phyloP scores from a whole-genome alignment of 1,140 invertebrate species.

The Diorhabda sublineata region DNA sequence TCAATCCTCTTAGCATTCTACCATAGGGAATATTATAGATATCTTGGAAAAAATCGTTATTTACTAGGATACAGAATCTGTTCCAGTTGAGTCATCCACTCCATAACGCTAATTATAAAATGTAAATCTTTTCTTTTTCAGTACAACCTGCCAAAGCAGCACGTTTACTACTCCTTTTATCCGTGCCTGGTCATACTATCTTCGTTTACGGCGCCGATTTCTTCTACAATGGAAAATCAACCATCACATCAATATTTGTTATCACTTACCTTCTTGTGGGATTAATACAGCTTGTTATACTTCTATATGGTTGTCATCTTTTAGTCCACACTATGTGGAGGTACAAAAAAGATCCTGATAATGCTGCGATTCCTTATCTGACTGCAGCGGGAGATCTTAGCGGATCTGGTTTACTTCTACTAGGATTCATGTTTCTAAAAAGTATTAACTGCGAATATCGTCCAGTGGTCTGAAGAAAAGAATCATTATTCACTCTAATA shows the following conservation, averaged over 20 bases:
- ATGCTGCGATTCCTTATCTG: conserved; percentile 92
- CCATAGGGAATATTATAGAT: no score
- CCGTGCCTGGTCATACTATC: conserved; percentile 87
- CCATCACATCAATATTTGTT: conserved; percentile 60
- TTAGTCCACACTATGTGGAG: conserved; percentile 91
- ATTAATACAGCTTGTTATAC: conserved; percentile 64
- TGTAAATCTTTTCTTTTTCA: conserved; percentile 46
- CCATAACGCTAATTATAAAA: no score
- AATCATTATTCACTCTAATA: no score
- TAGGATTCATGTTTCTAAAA: conserved; percentile 78
- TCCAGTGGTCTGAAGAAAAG: conserved; percentile 17
- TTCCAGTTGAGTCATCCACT: no score
- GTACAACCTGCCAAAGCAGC: conserved; percentile 74
- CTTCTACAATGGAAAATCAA: conserved; percentile 56
- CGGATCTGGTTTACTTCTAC: conserved; percentile 81
- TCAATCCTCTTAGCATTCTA: no score
- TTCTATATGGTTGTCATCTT: conserved; percentile 79
- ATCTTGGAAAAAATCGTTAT: no score
- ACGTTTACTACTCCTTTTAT: conserved; percentile 78
- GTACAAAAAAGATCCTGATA: conserved; percentile 88
- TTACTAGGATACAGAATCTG: no score
- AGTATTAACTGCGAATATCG: conserved; percentile 48
- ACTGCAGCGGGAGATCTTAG: conserved; percentile 91
- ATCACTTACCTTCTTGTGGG: conserved; percentile 62
- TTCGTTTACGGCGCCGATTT: conserved; percentile 83